Base-by-base conservation (phyloP, 2,113 vertebrate species). In the Synodontis membranacea region DNA sequence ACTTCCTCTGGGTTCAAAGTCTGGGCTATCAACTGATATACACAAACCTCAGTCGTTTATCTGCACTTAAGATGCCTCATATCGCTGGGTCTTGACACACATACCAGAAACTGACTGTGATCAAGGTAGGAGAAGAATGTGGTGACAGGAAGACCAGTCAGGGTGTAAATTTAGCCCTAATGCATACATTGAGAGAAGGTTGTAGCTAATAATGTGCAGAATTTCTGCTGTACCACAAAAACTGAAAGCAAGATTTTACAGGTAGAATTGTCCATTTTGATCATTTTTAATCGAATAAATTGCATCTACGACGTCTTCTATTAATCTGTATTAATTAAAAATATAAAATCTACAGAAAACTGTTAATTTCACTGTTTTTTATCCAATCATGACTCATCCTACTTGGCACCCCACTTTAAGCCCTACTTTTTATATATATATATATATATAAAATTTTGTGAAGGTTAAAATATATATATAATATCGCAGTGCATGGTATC, bases 1-100 rank as follows among this genome's bases (percentile, higher is more conserved):
- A 90, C 90, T 93, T 91, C 90, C 90, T 92, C 92, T 91, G 70
- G 54, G 17, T 82, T 72, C 72, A 87, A 66, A 72, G 79, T 85
- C 86, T 74, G 60, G 76, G 44, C 82, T 86, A 84, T 86, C 87
- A 84, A 89, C 64, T 85, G 58, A 92, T 74, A 90, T 88, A 88
- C 85, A 88, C 60, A 86, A 86, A 83, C 90, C 88, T 88, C 88
- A 85, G 75, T 75, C 83, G 90, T 90, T 74, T 87, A 83, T 86
- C 88, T 91, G 84, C 85, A 80, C 89, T 85, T 17, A 11, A 84
- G 83, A 84, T 87, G 82, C 83, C 88, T 91, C 88, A 66, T 44
- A 54, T 91, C 90, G 91, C 92, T 85, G 84, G 84, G 79, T 89
- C 87, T 81, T 91, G 82, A 88, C 87, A 81, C 86, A 91, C 83